These are phyloP conservation scores for Leptinotarsa undecemlineata DNA, from an alignment of 1,140 invertebrate genomes.

Conservation along the genomic window DNA sequence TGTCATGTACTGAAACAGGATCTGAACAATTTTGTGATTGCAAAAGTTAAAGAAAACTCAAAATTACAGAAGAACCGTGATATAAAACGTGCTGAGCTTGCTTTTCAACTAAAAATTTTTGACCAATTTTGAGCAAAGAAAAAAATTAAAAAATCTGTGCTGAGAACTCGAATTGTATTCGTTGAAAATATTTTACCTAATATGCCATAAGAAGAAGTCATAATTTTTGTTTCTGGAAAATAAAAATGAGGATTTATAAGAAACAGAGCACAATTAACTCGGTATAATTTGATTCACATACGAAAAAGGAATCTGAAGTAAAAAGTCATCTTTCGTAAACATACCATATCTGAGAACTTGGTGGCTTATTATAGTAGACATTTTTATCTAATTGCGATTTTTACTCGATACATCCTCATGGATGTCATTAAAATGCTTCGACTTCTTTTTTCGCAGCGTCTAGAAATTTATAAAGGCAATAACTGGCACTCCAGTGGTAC, in stretches of 20 bases:
- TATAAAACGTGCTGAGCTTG: too few relatives aligned
- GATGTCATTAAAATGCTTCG: constrained; percentile 25
- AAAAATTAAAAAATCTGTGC: too few relatives aligned
- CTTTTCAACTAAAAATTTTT: too few relatives aligned
- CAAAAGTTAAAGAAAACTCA: too few relatives aligned
- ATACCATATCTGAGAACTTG: constrained; percentile 3
- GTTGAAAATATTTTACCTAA: too few relatives aligned
- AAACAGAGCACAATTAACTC: not conserved
- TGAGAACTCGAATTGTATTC: too few relatives aligned
- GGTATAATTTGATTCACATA: not conserved
- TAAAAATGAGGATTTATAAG: not conserved
- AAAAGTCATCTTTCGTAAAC: constrained; percentile 1
- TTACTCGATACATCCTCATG: constrained; percentile 18
- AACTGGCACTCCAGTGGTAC: constrained; percentile 24
- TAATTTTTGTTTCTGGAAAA: not conserved
- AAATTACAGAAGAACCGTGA: too few relatives aligned
- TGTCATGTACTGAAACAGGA: too few relatives aligned
- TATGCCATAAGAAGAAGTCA: too few relatives aligned
- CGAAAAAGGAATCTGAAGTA: constrained; percentile 3
- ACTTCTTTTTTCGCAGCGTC: constrained; percentile 32
- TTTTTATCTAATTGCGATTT: constrained; percentile 24
- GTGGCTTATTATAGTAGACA: constrained; percentile 19
- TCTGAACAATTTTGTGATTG: too few relatives aligned
- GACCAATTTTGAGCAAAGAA: too few relatives aligned
- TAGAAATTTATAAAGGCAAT: constrained; percentile 37